phyloP scores from a whole-genome alignment of 2,113 vertebrate species.

The Tragulus kanchil region DNA sequence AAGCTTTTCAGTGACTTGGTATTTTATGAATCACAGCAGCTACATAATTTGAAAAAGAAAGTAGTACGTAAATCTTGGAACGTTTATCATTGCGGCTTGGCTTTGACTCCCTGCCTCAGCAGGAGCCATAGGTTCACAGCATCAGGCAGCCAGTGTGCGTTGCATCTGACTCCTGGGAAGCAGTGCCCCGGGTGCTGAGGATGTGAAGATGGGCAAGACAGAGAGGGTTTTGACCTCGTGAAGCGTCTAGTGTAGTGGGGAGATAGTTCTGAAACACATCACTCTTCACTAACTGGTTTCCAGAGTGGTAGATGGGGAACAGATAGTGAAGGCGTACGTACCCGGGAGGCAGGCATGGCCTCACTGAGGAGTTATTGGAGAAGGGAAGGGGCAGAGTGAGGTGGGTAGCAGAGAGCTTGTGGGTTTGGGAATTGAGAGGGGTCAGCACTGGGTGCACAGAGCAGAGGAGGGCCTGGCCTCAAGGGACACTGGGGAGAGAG shows the following conservation, averaged over 20 bases:
- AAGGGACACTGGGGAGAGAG: background rate
- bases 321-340: background rate
- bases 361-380: background rate
- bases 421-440: background rate
- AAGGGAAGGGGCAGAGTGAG: no score
- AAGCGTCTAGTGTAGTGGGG: background rate
- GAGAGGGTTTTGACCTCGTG: background rate
- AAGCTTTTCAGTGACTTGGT: background rate
- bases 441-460: background rate
- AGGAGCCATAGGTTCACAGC: background rate
- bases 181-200: background rate
- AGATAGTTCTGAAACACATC: background rate
- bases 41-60: constrained; percentile 35
- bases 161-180: background rate
- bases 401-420: background rate
- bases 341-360: background rate
- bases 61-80: constrained; percentile 27
- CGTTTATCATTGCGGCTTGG: constrained; percentile 60
- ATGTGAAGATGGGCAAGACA: background rate
- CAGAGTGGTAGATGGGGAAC: background rate
- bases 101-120: background rate
- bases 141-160: background rate
- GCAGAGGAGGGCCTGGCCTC: background rate
- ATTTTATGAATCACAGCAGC: constrained; percentile 34
- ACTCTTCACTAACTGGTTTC: background rate